Evolutionary conservation across 2,797 vertebrate genomes (phyloP).

Genomic region (Synanceia verrucosa): DNA sequence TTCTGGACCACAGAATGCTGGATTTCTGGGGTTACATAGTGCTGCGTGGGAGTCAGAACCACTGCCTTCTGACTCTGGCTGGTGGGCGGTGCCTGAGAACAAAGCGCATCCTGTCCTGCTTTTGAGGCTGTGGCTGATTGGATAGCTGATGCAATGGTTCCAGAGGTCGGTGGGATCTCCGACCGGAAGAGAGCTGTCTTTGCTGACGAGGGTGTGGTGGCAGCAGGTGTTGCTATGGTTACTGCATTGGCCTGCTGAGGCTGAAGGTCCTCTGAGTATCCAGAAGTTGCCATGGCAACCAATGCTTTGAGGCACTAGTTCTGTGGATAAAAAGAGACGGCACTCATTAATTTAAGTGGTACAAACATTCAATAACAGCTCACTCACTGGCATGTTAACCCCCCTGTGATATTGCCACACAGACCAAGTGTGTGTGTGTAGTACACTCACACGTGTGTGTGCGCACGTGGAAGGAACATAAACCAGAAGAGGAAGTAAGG

Average conservation of each 20-base stretch:
- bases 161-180: conserved; percentile 80
- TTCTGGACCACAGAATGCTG: conserved; percentile 75
- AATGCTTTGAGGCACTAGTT: conserved; percentile 60
- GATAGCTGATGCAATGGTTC: conserved; percentile 59
- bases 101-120: conserved; percentile 75
- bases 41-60: conserved; percentile 78
- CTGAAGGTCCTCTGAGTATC: conserved; percentile 90
- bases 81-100: conserved; percentile 73
- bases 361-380: conserved; percentile 4
- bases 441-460: neutral
- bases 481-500: conserved; percentile 57
- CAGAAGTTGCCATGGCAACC: conserved; percentile 90
- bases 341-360: conserved; percentile 41
- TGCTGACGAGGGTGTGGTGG: conserved; percentile 77
- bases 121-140: conserved; percentile 68
- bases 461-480: conserved; percentile 28
- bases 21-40: conserved; percentile 82
- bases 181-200: conserved; percentile 85
- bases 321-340: conserved; percentile 62
- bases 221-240: conserved; percentile 75
- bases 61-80: conserved; percentile 72
- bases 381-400: neutral
- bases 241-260: conserved; percentile 82
- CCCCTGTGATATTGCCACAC: neutral
- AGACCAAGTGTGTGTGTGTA: neutral